Evolutionary conservation across 2,113 vertebrate genomes (phyloP).

Genomic region (Pycnonotus jocosus): DNA sequence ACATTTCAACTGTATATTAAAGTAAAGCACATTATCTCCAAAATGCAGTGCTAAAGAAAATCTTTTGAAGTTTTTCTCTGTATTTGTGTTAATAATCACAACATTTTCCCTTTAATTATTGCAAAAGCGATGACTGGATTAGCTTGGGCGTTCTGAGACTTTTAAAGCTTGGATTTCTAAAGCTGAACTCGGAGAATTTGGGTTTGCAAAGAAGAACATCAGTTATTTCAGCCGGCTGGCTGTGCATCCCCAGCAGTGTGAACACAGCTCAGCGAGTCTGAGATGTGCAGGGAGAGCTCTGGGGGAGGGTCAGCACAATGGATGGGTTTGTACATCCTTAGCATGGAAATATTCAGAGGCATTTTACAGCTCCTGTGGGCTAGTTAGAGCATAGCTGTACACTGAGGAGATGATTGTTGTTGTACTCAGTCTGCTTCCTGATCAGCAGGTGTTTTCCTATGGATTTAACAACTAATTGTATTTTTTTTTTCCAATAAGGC

Average conservation of each 20-base stretch:
- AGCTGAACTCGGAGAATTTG: not conserved
- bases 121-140: conserved; percentile 19
- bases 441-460: not conserved
- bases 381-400: not conserved
- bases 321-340: not conserved
- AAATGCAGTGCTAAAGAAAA: conserved; percentile 37
- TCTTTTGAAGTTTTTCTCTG: conserved; percentile 45
- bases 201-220: not conserved
- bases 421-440: not conserved
- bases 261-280: not conserved
- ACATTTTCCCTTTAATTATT: conserved; percentile 2
- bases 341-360: not conserved
- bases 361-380: fast-evolving
- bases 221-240: not conserved
- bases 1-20: conserved; percentile 34
- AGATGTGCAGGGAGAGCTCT: not conserved
- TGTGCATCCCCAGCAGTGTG: not conserved
- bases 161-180: not conserved
- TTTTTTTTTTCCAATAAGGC: not conserved
- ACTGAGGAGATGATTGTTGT: not conserved
- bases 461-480: not conserved
- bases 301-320: not conserved
- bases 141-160: not conserved
- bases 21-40: conserved; percentile 50
- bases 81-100: conserved; percentile 35